Conservation (phyloP, 2,113 vertebrate genomes). For the Tupaia tana region DNA sequence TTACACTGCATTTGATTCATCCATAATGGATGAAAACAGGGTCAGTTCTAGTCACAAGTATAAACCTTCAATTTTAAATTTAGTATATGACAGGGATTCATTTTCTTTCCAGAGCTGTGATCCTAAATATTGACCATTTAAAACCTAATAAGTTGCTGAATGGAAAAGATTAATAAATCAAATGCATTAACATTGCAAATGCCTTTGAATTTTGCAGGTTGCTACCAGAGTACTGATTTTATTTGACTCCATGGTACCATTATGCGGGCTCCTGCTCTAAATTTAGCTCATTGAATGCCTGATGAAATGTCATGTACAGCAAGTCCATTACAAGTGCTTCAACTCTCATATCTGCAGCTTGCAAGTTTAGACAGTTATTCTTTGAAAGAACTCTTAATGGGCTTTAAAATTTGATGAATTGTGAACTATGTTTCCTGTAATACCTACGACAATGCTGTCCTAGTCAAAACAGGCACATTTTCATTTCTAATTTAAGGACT, state of each 20-base stretch:
- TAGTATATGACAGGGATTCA: slow-evolving; percentile 21
- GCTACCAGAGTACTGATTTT: neutral
- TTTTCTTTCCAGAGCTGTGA: slow-evolving; percentile 58
- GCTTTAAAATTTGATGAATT: neutral
- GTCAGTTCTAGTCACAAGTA: neutral
- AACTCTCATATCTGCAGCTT: slow-evolving; percentile 56
- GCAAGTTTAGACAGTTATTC: slow-evolving; percentile 57
- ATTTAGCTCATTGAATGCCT: neutral
- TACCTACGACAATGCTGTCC: neutral
- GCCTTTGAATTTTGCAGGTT: slow-evolving; percentile 54
- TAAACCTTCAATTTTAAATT: slow-evolving; percentile 48
- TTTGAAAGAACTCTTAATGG: slow-evolving; percentile 58
- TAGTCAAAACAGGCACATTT: neutral
- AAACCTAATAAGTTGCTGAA: slow-evolving; percentile 47
- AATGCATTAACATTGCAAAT: slow-evolving; percentile 66
- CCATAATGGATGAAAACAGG: slow-evolving; percentile 41
- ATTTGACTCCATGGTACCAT: slow-evolving; percentile 61
- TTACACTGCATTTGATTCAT: slow-evolving; percentile 3
- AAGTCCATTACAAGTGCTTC: slow-evolving; percentile 73
- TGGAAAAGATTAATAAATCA: slow-evolving; percentile 65
- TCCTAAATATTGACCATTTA: slow-evolving; percentile 65
- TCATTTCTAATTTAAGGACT: neutral
- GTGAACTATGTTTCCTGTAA: slow-evolving; percentile 13
- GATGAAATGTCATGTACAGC: slow-evolving; percentile 51
- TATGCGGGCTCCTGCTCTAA: neutral